Conservation (phyloP, 2,888 invertebrate genomes). For the Carabus problematicus region DNA sequence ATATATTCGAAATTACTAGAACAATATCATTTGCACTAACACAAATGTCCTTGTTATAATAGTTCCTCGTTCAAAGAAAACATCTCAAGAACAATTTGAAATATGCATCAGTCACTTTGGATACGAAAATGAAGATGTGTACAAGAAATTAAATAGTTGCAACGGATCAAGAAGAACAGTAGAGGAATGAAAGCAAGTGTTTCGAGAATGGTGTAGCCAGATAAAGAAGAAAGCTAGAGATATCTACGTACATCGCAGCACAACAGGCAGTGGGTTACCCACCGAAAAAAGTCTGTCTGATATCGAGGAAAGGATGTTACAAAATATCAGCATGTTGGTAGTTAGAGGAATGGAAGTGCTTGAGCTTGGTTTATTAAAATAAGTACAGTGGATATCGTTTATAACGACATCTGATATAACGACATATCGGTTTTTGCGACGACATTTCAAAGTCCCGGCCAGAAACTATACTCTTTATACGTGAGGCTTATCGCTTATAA, state of each 20-base stretch:
- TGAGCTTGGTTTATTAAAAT: neutral
- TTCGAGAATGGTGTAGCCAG: slow-evolving; percentile 1
- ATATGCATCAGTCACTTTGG: neutral
- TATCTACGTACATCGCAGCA: neutral
- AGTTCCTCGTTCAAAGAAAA: slow-evolving; percentile 5
- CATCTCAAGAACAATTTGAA: slow-evolving; percentile 10
- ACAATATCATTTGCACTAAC: neutral
- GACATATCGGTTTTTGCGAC: no score
- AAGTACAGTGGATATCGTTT: no score
- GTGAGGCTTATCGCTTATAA: no score
- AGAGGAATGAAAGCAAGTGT: slow-evolving; percentile 8
- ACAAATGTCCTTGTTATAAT: slow-evolving; percentile 1
- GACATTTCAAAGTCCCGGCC: no score
- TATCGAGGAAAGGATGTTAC: neutral
- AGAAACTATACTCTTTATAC: no score
- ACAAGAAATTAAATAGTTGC: neutral
- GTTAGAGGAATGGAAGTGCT: slow-evolving; percentile 5
- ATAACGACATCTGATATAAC: no score
- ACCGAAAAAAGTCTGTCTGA: neutral
- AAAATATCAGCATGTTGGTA: slow-evolving; percentile 4
- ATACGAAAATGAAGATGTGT: neutral
- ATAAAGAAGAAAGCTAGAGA: slow-evolving; percentile 8
- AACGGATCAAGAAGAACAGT: neutral
- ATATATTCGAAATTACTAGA: slow-evolving; percentile 7
- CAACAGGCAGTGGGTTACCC: slow-evolving; percentile 2